phyloP scores from a whole-genome alignment of 2,888 invertebrate genomes.

The Orgyia antiqua region DNA sequence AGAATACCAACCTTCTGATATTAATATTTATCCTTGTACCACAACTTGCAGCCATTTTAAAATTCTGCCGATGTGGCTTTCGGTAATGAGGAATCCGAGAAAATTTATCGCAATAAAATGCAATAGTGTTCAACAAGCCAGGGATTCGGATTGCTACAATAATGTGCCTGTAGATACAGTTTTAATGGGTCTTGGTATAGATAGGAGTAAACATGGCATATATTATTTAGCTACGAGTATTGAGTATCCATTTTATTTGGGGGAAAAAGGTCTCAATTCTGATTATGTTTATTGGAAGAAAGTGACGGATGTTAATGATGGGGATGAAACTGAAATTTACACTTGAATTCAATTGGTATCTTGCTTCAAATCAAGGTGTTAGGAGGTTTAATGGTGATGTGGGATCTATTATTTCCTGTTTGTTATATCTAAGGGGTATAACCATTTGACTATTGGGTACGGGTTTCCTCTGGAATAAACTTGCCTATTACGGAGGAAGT shows the following conservation, averaged over 20 bases:
- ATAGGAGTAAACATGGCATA: slow-evolving; percentile 46
- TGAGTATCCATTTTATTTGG: slow-evolving; percentile 56
- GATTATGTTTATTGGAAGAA: slow-evolving; percentile 53
- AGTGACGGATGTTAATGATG: slow-evolving; percentile 50
- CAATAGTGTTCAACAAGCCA: slow-evolving; percentile 53
- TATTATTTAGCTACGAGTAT: slow-evolving; percentile 57
- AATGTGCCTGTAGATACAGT: slow-evolving; percentile 44
- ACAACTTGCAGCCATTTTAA: slow-evolving; percentile 64
- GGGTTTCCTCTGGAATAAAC: too few species aligned
- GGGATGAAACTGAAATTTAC: slow-evolving; percentile 50
- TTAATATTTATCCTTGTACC: slow-evolving; percentile 51
- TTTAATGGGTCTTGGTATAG: slow-evolving; percentile 44
- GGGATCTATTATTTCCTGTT: too few species aligned
- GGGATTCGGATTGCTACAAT: slow-evolving; percentile 50
- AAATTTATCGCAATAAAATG: slow-evolving; percentile 59
- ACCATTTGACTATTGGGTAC: too few species aligned
- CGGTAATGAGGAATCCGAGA: slow-evolving; percentile 48
- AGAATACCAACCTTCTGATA: slow-evolving; percentile 62
- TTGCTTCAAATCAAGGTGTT: too few species aligned
- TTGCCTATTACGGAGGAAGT: too few species aligned
- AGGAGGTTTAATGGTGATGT: too few species aligned
- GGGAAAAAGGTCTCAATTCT: slow-evolving; percentile 46
- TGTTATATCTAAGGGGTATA: too few species aligned
- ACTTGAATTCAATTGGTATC: too few species aligned
- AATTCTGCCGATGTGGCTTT: slow-evolving; percentile 50